These are phyloP conservation scores for Prinia subflava DNA, from an alignment of 2,113 vertebrate species.

Conservation along the genomic window DNA sequence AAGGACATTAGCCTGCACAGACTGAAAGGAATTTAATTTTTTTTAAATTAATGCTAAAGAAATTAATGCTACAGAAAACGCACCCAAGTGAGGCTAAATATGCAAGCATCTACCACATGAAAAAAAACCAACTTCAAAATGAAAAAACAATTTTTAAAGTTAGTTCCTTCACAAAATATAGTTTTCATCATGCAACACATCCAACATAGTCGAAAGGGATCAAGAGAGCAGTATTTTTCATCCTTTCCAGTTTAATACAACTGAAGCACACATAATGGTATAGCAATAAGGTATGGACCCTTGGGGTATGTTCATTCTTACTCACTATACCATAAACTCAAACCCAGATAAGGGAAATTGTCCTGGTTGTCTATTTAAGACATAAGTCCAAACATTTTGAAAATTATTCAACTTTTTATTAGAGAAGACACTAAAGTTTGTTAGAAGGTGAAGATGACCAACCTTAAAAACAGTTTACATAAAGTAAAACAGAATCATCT, in stretches of 20 bases:
- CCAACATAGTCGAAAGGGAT: not conserved
- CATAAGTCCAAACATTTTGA: fast-evolving
- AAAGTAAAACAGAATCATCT: not conserved
- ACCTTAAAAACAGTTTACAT: not conserved
- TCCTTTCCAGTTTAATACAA: not conserved
- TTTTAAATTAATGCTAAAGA: not conserved
- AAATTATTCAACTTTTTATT: not conserved
- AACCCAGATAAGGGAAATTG: not conserved
- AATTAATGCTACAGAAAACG: not conserved
- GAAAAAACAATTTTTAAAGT: not conserved
- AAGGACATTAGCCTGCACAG: not conserved
- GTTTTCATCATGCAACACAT: not conserved
- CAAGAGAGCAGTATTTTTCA: not conserved
- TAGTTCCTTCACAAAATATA: not conserved
- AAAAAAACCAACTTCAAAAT: not conserved
- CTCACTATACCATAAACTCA: not conserved
- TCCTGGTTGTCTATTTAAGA: not conserved
- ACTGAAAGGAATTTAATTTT: not conserved
- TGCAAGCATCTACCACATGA: not conserved
- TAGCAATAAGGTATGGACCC: not conserved
- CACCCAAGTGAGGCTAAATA: not conserved
- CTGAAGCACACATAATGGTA: not conserved
- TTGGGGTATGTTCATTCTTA: not conserved
- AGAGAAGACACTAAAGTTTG: not conserved
- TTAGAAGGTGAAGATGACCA: not conserved